phyloP scores from a whole-genome alignment of 2,888 invertebrate genomes.

The Clistopyga incitator region DNA sequence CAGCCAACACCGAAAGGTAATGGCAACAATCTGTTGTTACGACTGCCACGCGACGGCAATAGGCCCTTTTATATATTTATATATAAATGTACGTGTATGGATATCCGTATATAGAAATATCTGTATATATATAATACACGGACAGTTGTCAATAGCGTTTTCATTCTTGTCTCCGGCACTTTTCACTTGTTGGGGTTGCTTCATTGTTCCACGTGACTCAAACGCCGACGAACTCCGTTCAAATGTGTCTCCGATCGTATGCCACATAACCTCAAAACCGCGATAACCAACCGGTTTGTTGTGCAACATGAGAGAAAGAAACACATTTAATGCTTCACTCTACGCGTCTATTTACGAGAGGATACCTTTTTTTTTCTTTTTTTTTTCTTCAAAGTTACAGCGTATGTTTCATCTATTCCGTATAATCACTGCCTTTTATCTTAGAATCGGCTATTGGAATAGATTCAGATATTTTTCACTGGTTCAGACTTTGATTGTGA shows the following conservation, averaged over 20 bases:
- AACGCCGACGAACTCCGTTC: constrained; percentile 39
- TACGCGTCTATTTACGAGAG: background rate
- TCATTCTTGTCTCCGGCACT: constrained; percentile 16
- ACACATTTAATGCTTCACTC: background rate
- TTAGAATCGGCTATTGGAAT: background rate
- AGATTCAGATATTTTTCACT: background rate
- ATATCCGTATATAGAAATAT: no score
- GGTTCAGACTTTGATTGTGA: background rate
- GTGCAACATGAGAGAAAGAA: constrained; percentile 27
- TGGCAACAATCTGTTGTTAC: constrained; percentile 25
- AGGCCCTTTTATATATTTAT: background rate
- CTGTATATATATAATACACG: no score
- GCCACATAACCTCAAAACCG: constrained; percentile 33
- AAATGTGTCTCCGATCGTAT: constrained; percentile 21
- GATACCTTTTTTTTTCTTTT: background rate
- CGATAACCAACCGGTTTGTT: constrained; percentile 45
- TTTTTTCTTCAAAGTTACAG: background rate
- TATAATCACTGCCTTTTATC: background rate
- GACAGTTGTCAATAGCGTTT: background rate
- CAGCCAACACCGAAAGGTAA: constrained; percentile 26
- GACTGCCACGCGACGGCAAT: constrained; percentile 11
- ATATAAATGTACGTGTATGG: no score
- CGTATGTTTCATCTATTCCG: background rate
- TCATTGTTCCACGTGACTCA: constrained; percentile 7
- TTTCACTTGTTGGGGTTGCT: constrained; percentile 14